Conservation (phyloP, 2,888 invertebrate species). For the Pseudeuparius sepicola region DNA sequence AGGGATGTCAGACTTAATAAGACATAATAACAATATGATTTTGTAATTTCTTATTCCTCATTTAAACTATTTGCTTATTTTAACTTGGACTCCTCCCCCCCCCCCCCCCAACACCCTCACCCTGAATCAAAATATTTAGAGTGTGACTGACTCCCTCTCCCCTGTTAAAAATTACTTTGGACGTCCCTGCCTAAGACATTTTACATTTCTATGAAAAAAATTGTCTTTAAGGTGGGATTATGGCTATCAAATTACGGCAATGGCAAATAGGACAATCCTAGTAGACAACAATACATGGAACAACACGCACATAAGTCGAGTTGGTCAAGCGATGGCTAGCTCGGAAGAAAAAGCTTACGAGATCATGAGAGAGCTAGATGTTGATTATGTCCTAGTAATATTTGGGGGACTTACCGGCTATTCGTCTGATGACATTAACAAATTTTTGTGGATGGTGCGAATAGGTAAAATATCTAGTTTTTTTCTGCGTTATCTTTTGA, state of each 20-base stretch:
- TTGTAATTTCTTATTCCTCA: no score
- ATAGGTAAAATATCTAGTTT: constrained; percentile 46
- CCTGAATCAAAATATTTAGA: no score
- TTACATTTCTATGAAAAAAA: no score
- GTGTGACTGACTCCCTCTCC: no score
- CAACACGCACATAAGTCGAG: constrained; percentile 93
- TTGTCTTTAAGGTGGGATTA: no score
- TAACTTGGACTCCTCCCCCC: no score
- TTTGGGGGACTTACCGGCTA: constrained; percentile 99
- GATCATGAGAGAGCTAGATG: constrained; percentile 95
- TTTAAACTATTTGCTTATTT: no score
- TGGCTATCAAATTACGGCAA: constrained; percentile 97
- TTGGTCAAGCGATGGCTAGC: constrained; percentile 98
- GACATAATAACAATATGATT: no score
- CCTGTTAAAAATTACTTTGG: no score
- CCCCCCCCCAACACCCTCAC: no score
- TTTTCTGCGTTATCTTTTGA: background rate
- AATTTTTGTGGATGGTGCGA: constrained; percentile 98
- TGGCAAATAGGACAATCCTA: constrained; percentile 93
- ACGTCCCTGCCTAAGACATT: no score
- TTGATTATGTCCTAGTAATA: constrained; percentile 95
- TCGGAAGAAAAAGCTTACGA: constrained; percentile 94
- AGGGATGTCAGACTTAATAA: no score
- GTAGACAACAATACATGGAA: constrained; percentile 99
- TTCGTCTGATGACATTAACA: constrained; percentile 98